phyloP scores from a whole-genome alignment of 2,797 vertebrate genomes.

The Moxostoma hubbsi region DNA sequence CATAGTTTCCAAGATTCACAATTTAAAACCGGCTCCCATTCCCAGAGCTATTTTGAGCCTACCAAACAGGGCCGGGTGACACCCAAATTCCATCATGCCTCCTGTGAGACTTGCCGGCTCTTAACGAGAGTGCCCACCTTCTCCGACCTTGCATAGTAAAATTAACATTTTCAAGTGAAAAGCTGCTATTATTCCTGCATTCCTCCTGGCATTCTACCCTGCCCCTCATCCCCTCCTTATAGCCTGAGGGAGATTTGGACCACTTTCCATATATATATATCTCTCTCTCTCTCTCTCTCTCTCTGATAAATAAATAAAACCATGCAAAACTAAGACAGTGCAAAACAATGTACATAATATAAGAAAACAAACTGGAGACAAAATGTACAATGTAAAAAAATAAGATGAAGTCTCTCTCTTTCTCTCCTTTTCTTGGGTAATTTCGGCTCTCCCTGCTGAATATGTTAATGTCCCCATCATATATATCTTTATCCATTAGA shows the following conservation, averaged over 20 bases:
- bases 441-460: too few species aligned
- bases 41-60: conserved; percentile 66
- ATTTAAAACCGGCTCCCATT: conserved; percentile 63
- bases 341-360: too few species aligned
- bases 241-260: conserved; percentile 26
- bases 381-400: too few species aligned
- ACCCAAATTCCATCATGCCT: conserved; percentile 68
- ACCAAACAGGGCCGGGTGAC: conserved; percentile 66
- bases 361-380: too few species aligned
- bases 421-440: too few species aligned
- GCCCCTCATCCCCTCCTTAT: conserved; percentile 20
- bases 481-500: too few species aligned
- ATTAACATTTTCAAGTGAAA: conserved; percentile 68
- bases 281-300: conserved; percentile 35
- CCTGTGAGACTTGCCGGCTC: conserved; percentile 53
- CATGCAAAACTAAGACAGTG: too few species aligned
- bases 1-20: conserved; percentile 57
- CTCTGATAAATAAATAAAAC: not conserved
- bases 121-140: conserved; percentile 61
- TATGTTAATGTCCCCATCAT: too few species aligned
- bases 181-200: conserved; percentile 53
- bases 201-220: conserved; percentile 40
- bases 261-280: conserved; percentile 18
- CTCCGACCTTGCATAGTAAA: conserved; percentile 56
- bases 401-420: too few species aligned